Evolutionary conservation across 2,113 vertebrate genomes (phyloP), one percentile per base, ranked within the genome.

Genomic region (mouse (Mus musculus)): DNA sequence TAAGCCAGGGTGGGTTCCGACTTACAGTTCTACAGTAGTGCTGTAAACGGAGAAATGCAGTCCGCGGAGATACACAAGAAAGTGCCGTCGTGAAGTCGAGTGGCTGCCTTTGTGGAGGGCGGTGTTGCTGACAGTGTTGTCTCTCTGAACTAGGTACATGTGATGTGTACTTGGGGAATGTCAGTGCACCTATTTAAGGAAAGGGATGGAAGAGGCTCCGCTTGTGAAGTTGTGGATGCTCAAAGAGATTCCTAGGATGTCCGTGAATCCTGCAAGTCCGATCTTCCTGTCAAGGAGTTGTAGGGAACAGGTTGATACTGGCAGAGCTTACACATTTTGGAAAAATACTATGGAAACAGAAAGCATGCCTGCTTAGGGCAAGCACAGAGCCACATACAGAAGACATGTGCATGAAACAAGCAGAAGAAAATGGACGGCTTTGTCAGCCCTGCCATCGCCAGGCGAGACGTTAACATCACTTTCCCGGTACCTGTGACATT

Each of bases 121-220:
- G 24, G 2, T 2, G n/a, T 6, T n/a, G 19, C 39, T 17, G 9
- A 17, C 0, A 5, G 36, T 0, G 24, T 54, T 56, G 52, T 39
- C 59, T 92, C 75, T 84, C 20, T 46, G 69, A 71, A 69, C 7
- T 28, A 46, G 8, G 61, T 42, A 7, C 3, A 6, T 17, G 11
- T 0, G 33, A 6, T 17, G 11, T 0, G 33, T 80, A 69, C 46
- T 86, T 54, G 81, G 72, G 67, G 72, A 89, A 93, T 87, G 59
- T 46, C 84, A 92, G 91, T 28, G 36, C 20, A 17, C 17, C 30
- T 42, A 63, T 85, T 77, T 59, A 69, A 69, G 49, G 39, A 85
- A 61, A 65, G 20, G 24, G 77, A 90, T 76, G 13, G 65, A 95
- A 96, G 28, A 61, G 17, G 36, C 19, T 67, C 22, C 22, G 7